Conservation (phyloP, 2,113 vertebrate genomes). For the Pungitius pungitius region DNA sequence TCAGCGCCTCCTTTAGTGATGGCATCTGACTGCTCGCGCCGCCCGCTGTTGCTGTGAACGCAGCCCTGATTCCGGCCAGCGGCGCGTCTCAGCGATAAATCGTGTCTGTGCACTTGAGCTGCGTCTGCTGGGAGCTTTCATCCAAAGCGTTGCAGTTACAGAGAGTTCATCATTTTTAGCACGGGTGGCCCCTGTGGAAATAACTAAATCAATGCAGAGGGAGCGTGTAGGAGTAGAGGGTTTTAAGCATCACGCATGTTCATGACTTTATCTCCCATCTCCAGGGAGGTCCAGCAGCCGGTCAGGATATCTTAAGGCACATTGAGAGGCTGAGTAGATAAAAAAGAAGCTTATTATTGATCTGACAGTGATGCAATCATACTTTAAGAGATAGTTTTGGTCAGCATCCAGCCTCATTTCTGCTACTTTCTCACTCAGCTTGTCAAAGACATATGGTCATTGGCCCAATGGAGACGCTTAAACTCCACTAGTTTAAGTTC, state of each 20-base stretch:
- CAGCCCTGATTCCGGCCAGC: neutral
- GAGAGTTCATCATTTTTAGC: slow-evolving; percentile 29
- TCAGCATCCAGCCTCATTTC: neutral
- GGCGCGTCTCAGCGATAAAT: neutral
- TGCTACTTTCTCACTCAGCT: too few relatives aligned
- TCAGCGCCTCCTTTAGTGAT: neutral
- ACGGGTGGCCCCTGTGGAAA: neutral
- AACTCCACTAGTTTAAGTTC: neutral
- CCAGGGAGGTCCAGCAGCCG: neutral
- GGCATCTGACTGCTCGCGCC: neutral
- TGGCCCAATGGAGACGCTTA: neutral
- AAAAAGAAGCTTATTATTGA: neutral
- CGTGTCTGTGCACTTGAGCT: neutral
- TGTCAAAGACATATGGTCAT: neutral
- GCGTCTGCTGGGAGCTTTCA: neutral
- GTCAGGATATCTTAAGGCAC: neutral
- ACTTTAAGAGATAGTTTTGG: neutral
- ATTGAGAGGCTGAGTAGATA: neutral
- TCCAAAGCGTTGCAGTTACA: neutral
- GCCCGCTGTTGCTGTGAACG: slow-evolving; percentile 6
- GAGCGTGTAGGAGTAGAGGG: neutral
- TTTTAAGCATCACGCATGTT: slow-evolving; percentile 10
- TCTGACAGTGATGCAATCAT: neutral
- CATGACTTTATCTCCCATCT: neutral
- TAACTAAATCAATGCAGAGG: slow-evolving; percentile 12